These are phyloP conservation scores for Melinopterus prodromus DNA, from an alignment of 2,888 invertebrate species.

Conservation along the genomic window DNA sequence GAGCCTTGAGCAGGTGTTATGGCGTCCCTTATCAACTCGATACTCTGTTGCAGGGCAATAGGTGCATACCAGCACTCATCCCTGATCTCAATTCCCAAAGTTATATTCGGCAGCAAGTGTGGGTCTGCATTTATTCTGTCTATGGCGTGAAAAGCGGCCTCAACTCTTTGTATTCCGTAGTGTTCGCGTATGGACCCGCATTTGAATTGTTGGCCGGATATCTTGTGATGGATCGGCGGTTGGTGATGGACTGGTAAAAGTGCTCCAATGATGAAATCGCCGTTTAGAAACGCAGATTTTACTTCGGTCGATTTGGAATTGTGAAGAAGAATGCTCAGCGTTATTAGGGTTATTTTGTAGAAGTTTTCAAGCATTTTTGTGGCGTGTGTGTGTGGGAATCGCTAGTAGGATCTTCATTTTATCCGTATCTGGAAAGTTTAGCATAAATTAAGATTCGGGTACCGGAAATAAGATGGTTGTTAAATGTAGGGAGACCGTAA, in stretches of 20 bases:
- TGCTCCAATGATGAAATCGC: slow-evolving; percentile 68
- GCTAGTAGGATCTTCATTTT: neutral
- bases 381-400: neutral
- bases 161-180: slow-evolving; percentile 79
- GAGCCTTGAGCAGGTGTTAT: slow-evolving; percentile 60
- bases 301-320: neutral
- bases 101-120: slow-evolving; percentile 65
- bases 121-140: slow-evolving; percentile 70
- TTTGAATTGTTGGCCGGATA: slow-evolving; percentile 54
- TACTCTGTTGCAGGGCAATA: slow-evolving; percentile 79
- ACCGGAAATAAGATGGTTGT: neutral
- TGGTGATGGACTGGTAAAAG: slow-evolving; percentile 65
- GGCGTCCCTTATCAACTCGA: slow-evolving; percentile 77
- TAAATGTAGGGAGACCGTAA: neutral
- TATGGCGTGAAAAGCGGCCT: slow-evolving; percentile 69
- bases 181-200: slow-evolving; percentile 74
- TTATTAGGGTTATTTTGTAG: neutral
- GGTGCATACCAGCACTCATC: slow-evolving; percentile 87
- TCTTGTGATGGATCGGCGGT: slow-evolving; percentile 51
- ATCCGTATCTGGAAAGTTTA: neutral
- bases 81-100: slow-evolving; percentile 73
- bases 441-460: neutral
- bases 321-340: neutral
- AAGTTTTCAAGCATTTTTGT: neutral
- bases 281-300: slow-evolving; percentile 62